A percentile compares a stretch with the other conserved stretches of the same genome.
Evolutionary conservation across 2,797 vertebrate species (phyloP).

Genomic region (Podarcis siculus): DNA sequence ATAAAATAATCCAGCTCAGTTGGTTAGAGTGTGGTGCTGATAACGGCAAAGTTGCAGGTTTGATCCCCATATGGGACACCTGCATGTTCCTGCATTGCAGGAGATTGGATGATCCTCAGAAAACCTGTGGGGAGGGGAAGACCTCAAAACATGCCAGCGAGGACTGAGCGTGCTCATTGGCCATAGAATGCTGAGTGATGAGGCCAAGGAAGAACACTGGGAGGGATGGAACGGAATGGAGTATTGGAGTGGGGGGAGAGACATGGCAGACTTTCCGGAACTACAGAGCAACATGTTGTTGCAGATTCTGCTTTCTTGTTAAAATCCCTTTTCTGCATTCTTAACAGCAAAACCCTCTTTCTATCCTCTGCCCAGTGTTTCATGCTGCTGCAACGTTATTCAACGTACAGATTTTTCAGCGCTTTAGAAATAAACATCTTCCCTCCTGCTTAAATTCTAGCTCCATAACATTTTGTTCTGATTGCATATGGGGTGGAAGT

Average conservation of each 20-base stretch:
- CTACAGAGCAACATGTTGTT: not conserved
- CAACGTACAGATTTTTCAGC: not conserved
- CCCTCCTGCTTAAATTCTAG: not conserved
- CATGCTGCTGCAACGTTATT: not conserved
- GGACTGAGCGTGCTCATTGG: not conserved
- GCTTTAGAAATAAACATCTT: not conserved
- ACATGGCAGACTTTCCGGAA: no score
- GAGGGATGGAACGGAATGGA: not conserved
- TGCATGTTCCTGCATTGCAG: no score
- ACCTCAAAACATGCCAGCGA: not conserved
- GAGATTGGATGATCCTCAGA: no score
- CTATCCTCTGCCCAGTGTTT: not conserved
- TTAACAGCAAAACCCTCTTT: not conserved
- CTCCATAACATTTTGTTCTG: not conserved
- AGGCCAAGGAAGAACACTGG: not conserved
- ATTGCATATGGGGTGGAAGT: not conserved
- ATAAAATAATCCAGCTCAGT: not conserved
- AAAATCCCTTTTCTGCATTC: not conserved
- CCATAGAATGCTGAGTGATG: not conserved
- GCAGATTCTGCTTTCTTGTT: not conserved
- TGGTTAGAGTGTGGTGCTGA: no score
- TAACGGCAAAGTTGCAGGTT: no score
- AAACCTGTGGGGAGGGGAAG: not conserved
- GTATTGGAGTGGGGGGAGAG: not conserved
- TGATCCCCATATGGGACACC: no score